Base-by-base conservation (phyloP, 2,888 invertebrate species). In the Crocallis elinguaria region DNA sequence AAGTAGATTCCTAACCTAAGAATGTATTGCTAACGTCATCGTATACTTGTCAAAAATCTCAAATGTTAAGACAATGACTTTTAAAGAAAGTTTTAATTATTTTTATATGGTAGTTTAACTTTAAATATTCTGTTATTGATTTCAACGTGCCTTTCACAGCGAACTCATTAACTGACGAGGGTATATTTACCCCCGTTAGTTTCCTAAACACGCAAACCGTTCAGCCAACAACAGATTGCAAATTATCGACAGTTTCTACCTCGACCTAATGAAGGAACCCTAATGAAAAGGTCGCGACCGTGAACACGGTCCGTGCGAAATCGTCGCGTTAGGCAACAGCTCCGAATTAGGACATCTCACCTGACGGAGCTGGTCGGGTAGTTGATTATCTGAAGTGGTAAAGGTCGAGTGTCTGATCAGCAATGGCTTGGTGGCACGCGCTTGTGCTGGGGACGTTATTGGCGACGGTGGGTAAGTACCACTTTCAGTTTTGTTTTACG, bases 251-350 rank as follows among this genome's bases (percentile, higher is more conserved):
- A 38, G 46, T 38, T 48, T 9, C 8, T 6, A 16, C 11, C 8
- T 32, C 11, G n/a, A 4, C 8, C 11, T 29, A 25, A 39, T 32
- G 14, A 56, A 58, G 42, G 58, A 59, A 62, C 59, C 45, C 48
- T 49, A 59, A 58, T 57, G 53, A 62, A 77, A 75, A 87, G 86
- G 86, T 87, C 85, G 67, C 45, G 86, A 74, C 86, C 86, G 65
- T 86, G 81, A 74, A 60, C 56, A 30, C 14, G 32, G 64, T 70
- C 70, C 86, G 87, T 86, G 82, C 75, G 82, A 81, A 87, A 88
- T 88, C 81, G 69, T 64, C 67, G 80, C 74, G 76, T 80, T 82
- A 68, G 58, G 82, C 76, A 82, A 84, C 30, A 13, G 9, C 11
- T 6, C 11, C 21, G 16, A 41, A 30, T 75, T 73, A 71, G 76